A percentile compares a stretch with the other conserved stretches of the same genome.
phyloP scores from a whole-genome alignment of 2,797 vertebrate species.

The Pyrocephalus nanus region DNA sequence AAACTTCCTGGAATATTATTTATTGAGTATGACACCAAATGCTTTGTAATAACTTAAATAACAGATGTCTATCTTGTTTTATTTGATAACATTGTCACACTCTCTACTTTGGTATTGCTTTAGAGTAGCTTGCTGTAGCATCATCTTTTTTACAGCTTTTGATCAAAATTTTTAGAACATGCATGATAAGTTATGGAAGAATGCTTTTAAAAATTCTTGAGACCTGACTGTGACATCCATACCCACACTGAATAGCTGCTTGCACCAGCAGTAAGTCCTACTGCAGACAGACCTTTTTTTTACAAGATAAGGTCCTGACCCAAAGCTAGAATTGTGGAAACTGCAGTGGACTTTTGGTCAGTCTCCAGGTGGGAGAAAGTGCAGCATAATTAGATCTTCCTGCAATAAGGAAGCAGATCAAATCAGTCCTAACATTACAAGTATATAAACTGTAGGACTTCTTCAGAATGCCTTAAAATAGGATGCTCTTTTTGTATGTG shows the following conservation, averaged over 20 bases:
- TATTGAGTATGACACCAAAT: conserved; percentile 31
- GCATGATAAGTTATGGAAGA: not conserved
- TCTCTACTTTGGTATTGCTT: not conserved
- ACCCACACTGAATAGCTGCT: not conserved
- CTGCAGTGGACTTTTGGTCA: not conserved
- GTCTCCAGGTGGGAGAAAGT: conserved; percentile 29
- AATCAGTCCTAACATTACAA: not conserved
- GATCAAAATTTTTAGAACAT: not conserved
- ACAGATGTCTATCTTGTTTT: conserved; percentile 56
- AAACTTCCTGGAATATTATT: conserved; percentile 50
- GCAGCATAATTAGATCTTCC: not conserved
- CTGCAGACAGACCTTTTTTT: not conserved
- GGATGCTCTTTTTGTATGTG: not conserved
- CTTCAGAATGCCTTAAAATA: conserved; percentile 6
- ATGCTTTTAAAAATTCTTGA: not conserved
- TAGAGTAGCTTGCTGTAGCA: not conserved
- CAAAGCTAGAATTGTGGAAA: not conserved
- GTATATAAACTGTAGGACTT: not conserved
- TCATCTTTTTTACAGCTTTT: not conserved
- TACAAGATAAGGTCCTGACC: conserved; percentile 1
- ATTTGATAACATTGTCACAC: conserved; percentile 22
- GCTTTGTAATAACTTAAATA: conserved; percentile 62
- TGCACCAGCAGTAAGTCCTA: not conserved
- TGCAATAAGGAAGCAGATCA: not conserved
- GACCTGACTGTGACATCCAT: not conserved